phyloP scores from a whole-genome alignment of 2,113 vertebrate species.

The Glaucidium brasilianum region DNA sequence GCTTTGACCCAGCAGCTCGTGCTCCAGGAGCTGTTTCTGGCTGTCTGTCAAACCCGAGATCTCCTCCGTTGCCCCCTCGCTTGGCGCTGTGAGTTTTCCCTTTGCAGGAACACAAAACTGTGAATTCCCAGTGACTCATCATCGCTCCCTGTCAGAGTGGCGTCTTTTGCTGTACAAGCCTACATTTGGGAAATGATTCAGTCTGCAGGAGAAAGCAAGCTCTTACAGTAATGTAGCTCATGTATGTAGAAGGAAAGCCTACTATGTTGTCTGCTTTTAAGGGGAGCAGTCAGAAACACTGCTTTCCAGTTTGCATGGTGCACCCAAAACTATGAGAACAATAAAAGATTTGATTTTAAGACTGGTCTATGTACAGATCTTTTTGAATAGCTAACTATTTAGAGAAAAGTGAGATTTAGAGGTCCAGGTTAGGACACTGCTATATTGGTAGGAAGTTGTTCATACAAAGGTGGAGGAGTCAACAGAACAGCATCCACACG shows the following conservation, averaged over 20 bases:
- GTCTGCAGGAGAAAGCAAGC: slow-evolving; percentile 50
- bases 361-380: not conserved
- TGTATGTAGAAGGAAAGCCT: not conserved
- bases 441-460: not conserved
- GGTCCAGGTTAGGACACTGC: not conserved
- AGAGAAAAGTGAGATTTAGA: not conserved
- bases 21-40: not conserved
- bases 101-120: slow-evolving; percentile 52
- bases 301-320: not conserved
- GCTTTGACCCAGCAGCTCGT: not conserved
- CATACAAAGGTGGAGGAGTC: not conserved
- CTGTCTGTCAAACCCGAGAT: not conserved
- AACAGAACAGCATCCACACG: not conserved
- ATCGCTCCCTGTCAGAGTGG: slow-evolving; percentile 49
- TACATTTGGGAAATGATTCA: slow-evolving; percentile 67
- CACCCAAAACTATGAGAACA: not conserved
- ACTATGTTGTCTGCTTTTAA: not conserved
- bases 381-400: not conserved
- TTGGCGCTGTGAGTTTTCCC: not conserved
- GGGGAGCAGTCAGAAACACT: not conserved
- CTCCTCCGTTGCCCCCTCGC: not conserved
- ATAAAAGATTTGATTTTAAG: not conserved
- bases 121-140: slow-evolving; percentile 66
- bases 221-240: slow-evolving; percentile 33
- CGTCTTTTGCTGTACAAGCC: slow-evolving; percentile 46